Percentiles rank a stretch among this genome's conserved stretches.
These are phyloP conservation scores for Novumbra hubbsi DNA, from an alignment of 2,797 vertebrate genomes.

Conservation along the genomic window DNA sequence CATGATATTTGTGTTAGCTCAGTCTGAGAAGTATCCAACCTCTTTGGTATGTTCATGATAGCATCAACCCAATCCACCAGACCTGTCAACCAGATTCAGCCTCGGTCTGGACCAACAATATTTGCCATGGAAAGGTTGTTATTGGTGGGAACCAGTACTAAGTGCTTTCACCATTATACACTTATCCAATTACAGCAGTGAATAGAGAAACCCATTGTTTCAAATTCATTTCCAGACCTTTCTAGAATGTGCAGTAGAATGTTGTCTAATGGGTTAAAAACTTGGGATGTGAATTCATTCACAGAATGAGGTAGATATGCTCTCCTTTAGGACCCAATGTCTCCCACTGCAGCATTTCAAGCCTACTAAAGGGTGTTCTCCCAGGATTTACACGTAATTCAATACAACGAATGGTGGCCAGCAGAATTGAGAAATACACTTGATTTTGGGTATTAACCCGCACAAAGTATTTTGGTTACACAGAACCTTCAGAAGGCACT, in stretches of 20 bases:
- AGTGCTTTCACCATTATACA: conserved; percentile 31
- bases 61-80: neutral
- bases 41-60: neutral
- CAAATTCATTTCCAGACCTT: conserved; percentile 12
- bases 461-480: neutral
- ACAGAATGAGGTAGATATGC: neutral
- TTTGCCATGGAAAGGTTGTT: conserved; percentile 38
- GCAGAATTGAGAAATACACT: conserved; percentile 21
- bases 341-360: conserved; percentile 22
- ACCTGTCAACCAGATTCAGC: neutral
- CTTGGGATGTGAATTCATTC: neutral
- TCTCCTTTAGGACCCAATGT: neutral
- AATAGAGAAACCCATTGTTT: conserved; percentile 43
- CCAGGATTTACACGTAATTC: conserved; percentile 8
- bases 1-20: conserved; percentile 1
- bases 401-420: conserved; percentile 24
- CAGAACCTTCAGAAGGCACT: neutral
- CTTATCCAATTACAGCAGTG: conserved; percentile 31
- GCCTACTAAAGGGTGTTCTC: conserved; percentile 33
- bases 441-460: conserved; percentile 7
- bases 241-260: conserved; percentile 37
- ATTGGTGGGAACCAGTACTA: conserved; percentile 21
- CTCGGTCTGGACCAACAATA: conserved; percentile 18
- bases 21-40: neutral
- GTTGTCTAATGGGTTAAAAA: conserved; percentile 18